A percentile compares a stretch with the other conserved stretches of the same genome.
Conservation (phyloP, 2,888 invertebrate species). For the Linnaemya tessellans region DNA sequence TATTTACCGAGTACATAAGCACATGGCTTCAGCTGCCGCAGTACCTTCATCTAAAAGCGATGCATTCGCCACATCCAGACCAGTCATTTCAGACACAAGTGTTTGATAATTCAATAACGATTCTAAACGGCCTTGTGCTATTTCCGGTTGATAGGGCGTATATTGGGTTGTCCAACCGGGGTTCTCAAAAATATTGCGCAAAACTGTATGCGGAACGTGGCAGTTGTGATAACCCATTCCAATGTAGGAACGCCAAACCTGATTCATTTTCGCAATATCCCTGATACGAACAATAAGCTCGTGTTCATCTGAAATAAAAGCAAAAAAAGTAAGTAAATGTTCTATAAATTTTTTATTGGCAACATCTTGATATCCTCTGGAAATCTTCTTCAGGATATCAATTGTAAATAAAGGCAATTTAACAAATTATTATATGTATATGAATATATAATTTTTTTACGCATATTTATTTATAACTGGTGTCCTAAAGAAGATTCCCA, state of each 20-base stretch:
- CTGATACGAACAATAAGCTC: constrained; percentile 92
- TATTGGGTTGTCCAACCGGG: constrained; percentile 99
- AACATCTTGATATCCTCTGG: too few relatives aligned
- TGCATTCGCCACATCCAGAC: constrained; percentile 97
- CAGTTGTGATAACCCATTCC: constrained; percentile 99
- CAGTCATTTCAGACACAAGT: constrained; percentile 97
- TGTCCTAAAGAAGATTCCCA: too few relatives aligned
- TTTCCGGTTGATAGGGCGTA: constrained; percentile 99
- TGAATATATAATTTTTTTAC: too few relatives aligned
- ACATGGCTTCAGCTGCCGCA: constrained; percentile 98
- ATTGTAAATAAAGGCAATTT: too few relatives aligned
- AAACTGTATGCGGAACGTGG: constrained; percentile 96
- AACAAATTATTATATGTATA: too few relatives aligned
- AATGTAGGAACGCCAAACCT: constrained; percentile 97
- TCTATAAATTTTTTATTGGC: too few relatives aligned
- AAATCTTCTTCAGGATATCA: too few relatives aligned
- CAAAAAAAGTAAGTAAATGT: too few relatives aligned
- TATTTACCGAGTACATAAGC: constrained; percentile 91
- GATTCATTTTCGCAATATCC: constrained; percentile 92
- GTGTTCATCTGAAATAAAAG: constrained; percentile 89
- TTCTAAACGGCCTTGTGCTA: constrained; percentile 98
- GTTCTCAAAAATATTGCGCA: constrained; percentile 98
- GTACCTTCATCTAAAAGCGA: constrained; percentile 97
- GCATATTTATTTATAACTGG: too few relatives aligned
- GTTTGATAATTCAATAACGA: constrained; percentile 98